Conservation (phyloP, 2,113 vertebrate genomes). For the Onychostruthus taczanowskii region DNA sequence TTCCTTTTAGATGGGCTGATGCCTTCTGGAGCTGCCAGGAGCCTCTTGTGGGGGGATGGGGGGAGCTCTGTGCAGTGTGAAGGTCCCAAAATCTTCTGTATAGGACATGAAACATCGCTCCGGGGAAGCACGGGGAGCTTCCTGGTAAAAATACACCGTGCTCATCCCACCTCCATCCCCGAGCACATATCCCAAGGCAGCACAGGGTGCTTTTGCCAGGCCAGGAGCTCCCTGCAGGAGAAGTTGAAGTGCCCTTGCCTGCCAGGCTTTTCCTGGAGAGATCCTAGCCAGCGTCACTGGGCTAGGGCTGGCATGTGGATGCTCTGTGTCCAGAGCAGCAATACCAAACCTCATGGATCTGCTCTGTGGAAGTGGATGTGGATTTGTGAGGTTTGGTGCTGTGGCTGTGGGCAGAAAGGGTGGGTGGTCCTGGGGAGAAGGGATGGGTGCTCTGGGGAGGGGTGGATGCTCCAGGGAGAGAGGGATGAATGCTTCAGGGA, state of each 20-base stretch:
- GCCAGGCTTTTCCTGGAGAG: background rate
- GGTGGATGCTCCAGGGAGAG: no score
- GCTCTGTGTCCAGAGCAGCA: fast-evolving
- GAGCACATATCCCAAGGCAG: fast-evolving
- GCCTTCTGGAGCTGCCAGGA: background rate
- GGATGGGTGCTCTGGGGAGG: no score
- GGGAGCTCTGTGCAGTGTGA: background rate
- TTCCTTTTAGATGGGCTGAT: background rate
- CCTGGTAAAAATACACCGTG: background rate
- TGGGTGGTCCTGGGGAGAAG: background rate
- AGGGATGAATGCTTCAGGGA: background rate
- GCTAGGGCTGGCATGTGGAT: background rate
- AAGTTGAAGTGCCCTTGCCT: fast-evolving
- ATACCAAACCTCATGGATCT: background rate
- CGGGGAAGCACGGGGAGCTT: background rate
- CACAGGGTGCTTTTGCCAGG: background rate
- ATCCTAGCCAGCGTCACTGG: background rate
- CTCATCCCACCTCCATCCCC: fast-evolving
- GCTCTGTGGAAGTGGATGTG: background rate
- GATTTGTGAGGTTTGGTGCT: background rate
- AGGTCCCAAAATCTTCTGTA: fast-evolving
- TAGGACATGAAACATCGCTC: fast-evolving
- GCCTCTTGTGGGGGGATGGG: fast-evolving
- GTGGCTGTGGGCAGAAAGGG: background rate
- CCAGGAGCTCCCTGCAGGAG: background rate